A percentile compares a stretch with the other conserved stretches of the same genome.
Conservation (phyloP, 2,797 vertebrate genomes). For the Sebastiscus albofasciatus region DNA sequence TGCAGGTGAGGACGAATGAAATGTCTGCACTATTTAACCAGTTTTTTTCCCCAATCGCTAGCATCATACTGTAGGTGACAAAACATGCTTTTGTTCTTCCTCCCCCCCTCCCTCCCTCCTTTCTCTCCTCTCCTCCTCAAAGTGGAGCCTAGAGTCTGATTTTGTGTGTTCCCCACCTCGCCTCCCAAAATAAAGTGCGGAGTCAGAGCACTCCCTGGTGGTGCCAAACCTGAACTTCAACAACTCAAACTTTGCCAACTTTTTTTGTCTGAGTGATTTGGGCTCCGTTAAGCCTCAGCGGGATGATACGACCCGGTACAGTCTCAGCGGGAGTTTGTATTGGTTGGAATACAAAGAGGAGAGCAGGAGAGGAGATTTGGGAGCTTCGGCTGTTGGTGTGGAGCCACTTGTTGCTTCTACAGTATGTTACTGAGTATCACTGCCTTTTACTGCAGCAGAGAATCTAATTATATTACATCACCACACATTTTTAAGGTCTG, state of each 20-base stretch:
- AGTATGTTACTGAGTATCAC: background rate
- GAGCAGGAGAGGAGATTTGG: background rate
- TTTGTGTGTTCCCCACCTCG: slow-evolving; percentile 9
- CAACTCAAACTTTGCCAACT: slow-evolving; percentile 60
- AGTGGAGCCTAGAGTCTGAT: background rate
- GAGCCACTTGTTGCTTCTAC: slow-evolving; percentile 22
- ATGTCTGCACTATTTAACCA: background rate
- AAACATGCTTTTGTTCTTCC: background rate
- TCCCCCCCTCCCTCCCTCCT: background rate
- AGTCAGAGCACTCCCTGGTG: slow-evolving; percentile 84
- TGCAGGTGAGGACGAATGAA: background rate
- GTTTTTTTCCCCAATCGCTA: background rate
- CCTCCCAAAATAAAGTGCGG: slow-evolving; percentile 66
- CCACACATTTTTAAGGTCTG: background rate
- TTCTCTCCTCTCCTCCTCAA: background rate
- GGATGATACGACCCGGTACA: accelerated
- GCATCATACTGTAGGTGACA: background rate
- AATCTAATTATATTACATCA: background rate
- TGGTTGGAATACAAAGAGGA: background rate
- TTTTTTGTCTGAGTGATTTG: background rate
- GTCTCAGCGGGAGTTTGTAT: background rate
- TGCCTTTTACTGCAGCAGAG: background rate
- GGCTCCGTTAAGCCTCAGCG: background rate
- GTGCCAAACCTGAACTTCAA: slow-evolving; percentile 77
- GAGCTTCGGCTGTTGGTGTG: background rate